Evolutionary conservation across 2,888 invertebrate species (phyloP).

Genomic region (Callyntrura guangdongensis): DNA sequence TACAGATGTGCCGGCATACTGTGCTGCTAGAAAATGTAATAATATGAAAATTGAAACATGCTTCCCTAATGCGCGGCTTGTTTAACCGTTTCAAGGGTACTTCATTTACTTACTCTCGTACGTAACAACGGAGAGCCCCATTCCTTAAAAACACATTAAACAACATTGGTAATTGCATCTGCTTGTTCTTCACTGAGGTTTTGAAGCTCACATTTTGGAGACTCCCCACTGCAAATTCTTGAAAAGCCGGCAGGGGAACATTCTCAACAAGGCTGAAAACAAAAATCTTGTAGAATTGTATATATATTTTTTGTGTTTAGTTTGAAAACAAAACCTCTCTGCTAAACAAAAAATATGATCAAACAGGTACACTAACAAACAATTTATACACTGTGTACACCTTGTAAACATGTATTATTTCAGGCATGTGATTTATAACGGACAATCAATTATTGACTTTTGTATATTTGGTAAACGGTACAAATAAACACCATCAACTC

Average conservation of each 20-base stretch:
- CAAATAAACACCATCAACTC: too few species aligned
- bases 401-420: conserved; percentile 3
- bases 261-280: conserved; percentile 50
- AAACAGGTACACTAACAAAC: conserved; percentile 51
- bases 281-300: conserved; percentile 46
- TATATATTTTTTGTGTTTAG: too few species aligned
- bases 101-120: conserved; percentile 38
- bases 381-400: too few species aligned
- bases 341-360: conserved; percentile 37
- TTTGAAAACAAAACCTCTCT: conserved; percentile 38
- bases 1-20: too few species aligned
- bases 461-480: conserved; percentile 34
- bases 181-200: conserved; percentile 15
- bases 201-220: conserved; percentile 48
- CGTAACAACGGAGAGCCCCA: conserved; percentile 11
- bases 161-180: conserved; percentile 64
- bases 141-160: conserved; percentile 63
- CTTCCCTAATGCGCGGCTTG: too few species aligned
- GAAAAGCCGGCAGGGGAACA: conserved; percentile 60
- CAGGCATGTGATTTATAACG: conserved; percentile 37
- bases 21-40: conserved; percentile 1
- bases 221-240: conserved; percentile 71
- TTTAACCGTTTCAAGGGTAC: conserved; percentile 48
- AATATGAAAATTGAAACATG: too few species aligned
- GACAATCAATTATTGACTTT: conserved; percentile 51